Conservation (phyloP, 2,888 invertebrate species). For the Nomada hirtipes region DNA sequence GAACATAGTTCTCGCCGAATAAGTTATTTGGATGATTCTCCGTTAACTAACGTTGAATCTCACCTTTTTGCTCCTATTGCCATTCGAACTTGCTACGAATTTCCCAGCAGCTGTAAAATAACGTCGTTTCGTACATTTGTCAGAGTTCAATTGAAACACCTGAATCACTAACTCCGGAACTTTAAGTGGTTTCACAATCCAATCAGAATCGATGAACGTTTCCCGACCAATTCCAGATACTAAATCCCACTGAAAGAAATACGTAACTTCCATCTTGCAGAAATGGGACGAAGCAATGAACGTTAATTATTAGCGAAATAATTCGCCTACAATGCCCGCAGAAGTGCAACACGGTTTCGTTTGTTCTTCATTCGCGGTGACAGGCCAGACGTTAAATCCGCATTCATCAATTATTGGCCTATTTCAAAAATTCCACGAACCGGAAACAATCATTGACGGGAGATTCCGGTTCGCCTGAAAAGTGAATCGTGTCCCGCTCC, state of each 20-base stretch:
- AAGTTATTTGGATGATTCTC: too few species aligned
- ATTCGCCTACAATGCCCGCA: neutral
- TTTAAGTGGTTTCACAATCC: too few species aligned
- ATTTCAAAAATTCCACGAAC: constrained; percentile 47
- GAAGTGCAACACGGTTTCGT: neutral
- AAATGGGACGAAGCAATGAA: constrained; percentile 10
- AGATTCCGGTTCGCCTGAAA: constrained; percentile 51
- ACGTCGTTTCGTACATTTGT: too few species aligned
- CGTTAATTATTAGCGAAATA: constrained; percentile 37
- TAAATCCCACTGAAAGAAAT: neutral
- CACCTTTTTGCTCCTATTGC: too few species aligned
- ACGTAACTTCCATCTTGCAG: neutral
- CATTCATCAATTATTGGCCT: constrained; percentile 27
- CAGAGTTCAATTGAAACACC: too few species aligned
- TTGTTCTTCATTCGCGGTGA: neutral
- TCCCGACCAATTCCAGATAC: neutral
- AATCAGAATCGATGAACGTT: neutral
- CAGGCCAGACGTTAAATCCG: constrained; percentile 23
- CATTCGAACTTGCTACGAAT: too few species aligned
- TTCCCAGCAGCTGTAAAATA: too few species aligned
- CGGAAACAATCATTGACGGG: constrained; percentile 58
- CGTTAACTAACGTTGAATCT: too few species aligned
- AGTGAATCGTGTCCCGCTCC: constrained; percentile 10
- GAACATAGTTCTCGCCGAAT: too few species aligned
- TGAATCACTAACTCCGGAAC: too few species aligned